Percentiles rank a stretch among this genome's conserved stretches.
Conservation (phyloP, 1,140 invertebrate species). For the Drosophila lowei region DNA sequence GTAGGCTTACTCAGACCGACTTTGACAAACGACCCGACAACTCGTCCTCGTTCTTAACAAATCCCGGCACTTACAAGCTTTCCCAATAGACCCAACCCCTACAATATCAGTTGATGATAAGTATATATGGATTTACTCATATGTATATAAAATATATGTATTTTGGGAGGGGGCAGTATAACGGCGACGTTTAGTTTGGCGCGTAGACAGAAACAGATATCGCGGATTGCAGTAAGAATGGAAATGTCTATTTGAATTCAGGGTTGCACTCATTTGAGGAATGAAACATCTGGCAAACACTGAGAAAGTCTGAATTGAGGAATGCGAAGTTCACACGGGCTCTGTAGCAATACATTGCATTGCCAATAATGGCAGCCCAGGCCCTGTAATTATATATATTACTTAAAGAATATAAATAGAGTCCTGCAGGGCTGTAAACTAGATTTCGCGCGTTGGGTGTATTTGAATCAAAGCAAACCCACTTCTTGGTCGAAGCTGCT, state of each 20-base stretch:
- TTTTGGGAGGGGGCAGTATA: not conserved
- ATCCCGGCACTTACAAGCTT: constrained; percentile 43
- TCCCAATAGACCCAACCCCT: not conserved
- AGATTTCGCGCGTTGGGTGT: too few species aligned
- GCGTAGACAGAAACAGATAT: constrained; percentile 20
- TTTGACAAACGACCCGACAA: constrained; percentile 48
- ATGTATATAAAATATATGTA: constrained; percentile 4
- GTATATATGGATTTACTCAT: not conserved
- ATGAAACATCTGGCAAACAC: constrained; percentile 34
- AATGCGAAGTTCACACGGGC: constrained; percentile 36
- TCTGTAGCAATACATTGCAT: too few species aligned
- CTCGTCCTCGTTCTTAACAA: constrained; percentile 32
- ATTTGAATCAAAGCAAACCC: too few species aligned
- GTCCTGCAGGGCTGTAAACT: too few species aligned
- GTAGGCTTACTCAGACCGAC: constrained; percentile 36
- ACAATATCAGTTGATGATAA: constrained; percentile 33
- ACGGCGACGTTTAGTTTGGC: constrained; percentile 22
- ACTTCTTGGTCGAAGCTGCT: too few species aligned
- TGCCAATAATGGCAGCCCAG: too few species aligned
- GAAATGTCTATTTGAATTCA: constrained; percentile 22
- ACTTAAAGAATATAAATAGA: too few species aligned
- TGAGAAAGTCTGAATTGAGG: not conserved
- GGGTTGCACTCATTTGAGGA: constrained; percentile 27
- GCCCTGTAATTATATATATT: too few species aligned
- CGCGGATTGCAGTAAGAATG: constrained; percentile 17